Conservation (phyloP, 2,113 vertebrate genomes). For the Ophthalmolycus amberensis region DNA sequence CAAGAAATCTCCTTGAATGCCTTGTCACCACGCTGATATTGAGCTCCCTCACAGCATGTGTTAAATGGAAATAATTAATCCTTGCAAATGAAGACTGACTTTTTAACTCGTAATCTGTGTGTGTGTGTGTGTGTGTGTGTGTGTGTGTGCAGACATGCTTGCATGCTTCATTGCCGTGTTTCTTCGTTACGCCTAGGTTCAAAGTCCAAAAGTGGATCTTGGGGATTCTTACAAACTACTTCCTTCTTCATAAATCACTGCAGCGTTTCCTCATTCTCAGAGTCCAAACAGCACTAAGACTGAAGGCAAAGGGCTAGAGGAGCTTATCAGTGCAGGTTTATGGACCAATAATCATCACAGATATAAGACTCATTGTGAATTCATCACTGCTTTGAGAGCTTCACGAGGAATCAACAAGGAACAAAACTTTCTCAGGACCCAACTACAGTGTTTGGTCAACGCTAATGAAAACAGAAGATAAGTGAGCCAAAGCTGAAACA, state of each 20-base stretch:
- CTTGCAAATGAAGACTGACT: not conserved
- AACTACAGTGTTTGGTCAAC: not conserved
- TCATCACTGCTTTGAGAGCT: not conserved
- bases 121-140: not conserved
- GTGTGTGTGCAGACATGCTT: not conserved
- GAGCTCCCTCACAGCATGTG: no score
- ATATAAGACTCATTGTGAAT: not conserved
- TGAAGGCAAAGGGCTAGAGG: not conserved
- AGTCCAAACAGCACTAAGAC: not conserved
- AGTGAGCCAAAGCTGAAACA: not conserved
- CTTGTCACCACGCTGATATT: not conserved
- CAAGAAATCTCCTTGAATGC: not conserved
- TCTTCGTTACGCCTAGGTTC: slow-evolving; percentile 19
- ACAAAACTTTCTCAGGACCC: not conserved
- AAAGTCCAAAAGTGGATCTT: slow-evolving; percentile 51
- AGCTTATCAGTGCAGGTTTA: slow-evolving; percentile 21
- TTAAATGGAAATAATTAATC: slow-evolving; percentile 18
- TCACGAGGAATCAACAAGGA: slow-evolving; percentile 4
- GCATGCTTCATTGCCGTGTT: not conserved
- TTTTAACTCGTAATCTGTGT: not conserved
- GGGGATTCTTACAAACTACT: slow-evolving; percentile 25
- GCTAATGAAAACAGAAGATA: not conserved
- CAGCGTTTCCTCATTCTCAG: slow-evolving; percentile 63
- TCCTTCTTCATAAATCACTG: slow-evolving; percentile 60
- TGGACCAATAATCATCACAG: not conserved